phyloP scores from a whole-genome alignment of 2,113 vertebrate species.

The Siphamia tubifer region DNA sequence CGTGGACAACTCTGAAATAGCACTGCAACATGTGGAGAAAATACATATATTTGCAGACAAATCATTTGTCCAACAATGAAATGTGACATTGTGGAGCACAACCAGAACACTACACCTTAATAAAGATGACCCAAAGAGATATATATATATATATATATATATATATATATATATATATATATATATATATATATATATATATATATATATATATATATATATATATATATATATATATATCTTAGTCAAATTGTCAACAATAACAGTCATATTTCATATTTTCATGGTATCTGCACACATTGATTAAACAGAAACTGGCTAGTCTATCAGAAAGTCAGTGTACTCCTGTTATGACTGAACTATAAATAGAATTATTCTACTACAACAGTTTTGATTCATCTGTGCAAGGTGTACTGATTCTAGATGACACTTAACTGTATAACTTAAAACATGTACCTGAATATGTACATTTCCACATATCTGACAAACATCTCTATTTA shows the following conservation, averaged over 20 bases:
- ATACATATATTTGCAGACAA: conserved; percentile 1
- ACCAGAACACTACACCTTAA: not conserved
- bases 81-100: conserved; percentile 9
- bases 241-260: too few species aligned
- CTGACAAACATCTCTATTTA: conserved; percentile 19
- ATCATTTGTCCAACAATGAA: conserved; percentile 30
- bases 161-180: too few species aligned
- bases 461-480: conserved; percentile 31
- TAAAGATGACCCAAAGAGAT: conserved; percentile 31
- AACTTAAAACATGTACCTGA: conserved; percentile 27
- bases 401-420: not conserved
- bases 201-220: too few species aligned
- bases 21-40: conserved; percentile 29
- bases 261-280: too few species aligned
- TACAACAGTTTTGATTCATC: conserved; percentile 13
- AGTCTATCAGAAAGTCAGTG: too few species aligned
- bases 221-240: too few species aligned
- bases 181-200: too few species aligned
- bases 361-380: not conserved
- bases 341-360: not conserved
- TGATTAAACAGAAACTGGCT: too few species aligned
- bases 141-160: too few species aligned
- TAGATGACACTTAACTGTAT: not conserved
- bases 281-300: too few species aligned
- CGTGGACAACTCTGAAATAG: conserved; percentile 26